These are phyloP conservation scores for Pelecanus crispus DNA, from an alignment of 2,113 vertebrate species.

Conservation along the genomic window DNA sequence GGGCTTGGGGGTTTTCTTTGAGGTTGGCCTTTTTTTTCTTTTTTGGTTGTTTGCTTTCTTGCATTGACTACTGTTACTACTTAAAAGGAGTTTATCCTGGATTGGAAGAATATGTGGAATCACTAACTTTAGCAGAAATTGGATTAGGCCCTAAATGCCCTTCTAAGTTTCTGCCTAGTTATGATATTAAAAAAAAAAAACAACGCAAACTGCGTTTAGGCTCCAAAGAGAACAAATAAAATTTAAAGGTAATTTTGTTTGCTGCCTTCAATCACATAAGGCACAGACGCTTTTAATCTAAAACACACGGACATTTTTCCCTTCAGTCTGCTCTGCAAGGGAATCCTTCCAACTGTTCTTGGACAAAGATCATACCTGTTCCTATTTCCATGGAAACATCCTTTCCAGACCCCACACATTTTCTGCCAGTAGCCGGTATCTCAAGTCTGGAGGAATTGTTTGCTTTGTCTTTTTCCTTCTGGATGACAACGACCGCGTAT, in stretches of 20 bases:
- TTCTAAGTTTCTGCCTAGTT: background rate
- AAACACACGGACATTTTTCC: constrained; percentile 23
- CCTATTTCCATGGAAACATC: too few relatives aligned
- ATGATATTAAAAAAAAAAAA: background rate
- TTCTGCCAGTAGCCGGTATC: too few relatives aligned
- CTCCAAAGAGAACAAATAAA: constrained; percentile 32
- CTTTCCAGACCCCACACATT: too few relatives aligned
- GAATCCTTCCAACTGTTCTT: constrained; percentile 36
- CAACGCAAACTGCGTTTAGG: background rate
- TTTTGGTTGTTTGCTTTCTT: background rate
- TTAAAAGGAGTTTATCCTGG: background rate
- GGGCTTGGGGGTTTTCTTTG: background rate
- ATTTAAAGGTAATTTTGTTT: constrained; percentile 32
- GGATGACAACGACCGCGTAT: too few relatives aligned
- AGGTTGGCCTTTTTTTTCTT: background rate
- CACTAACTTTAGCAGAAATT: background rate
- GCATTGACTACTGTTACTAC: background rate
- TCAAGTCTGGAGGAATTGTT: too few relatives aligned
- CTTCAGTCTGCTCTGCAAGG: background rate
- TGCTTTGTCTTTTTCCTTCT: too few relatives aligned
- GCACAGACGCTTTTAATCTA: background rate
- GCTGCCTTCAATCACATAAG: background rate
- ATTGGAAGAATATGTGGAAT: background rate
- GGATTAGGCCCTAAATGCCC: background rate
- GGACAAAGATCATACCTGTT: constrained; percentile 49